These are phyloP conservation scores for Pyralis farinalis DNA, from an alignment of 2,888 invertebrate genomes.

Conservation along the genomic window DNA sequence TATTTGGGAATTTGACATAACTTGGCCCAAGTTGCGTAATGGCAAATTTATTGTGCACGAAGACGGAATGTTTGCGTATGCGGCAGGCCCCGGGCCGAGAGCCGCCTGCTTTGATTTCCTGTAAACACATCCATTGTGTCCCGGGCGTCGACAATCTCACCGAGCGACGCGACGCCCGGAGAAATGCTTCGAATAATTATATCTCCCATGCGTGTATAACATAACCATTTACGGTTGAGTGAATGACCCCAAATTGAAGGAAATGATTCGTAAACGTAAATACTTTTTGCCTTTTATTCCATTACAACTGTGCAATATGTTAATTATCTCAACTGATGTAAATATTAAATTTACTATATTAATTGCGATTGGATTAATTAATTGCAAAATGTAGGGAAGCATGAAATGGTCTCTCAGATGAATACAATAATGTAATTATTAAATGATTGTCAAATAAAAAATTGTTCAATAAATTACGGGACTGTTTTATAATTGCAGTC, in stretches of 20 bases:
- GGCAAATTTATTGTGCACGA: constrained; percentile 36
- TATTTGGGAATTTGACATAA: constrained; percentile 14
- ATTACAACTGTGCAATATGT: neutral
- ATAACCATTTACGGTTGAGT: constrained; percentile 6
- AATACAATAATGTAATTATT: neutral
- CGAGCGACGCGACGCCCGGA: constrained; percentile 37
- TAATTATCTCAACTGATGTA: constrained; percentile 11
- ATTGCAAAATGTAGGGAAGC: neutral
- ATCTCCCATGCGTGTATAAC: constrained; percentile 12
- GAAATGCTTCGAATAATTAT: constrained; percentile 36
- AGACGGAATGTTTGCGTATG: constrained; percentile 37
- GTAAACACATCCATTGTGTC: constrained; percentile 66
- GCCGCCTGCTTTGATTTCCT: constrained; percentile 52
- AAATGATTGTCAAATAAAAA: too few species aligned
- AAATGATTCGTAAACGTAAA: neutral
- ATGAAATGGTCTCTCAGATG: neutral
- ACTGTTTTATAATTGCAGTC: too few species aligned
- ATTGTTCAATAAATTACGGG: too few species aligned
- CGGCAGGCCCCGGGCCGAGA: constrained; percentile 18
- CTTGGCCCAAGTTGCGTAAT: constrained; percentile 22
- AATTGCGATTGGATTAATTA: constrained; percentile 13
- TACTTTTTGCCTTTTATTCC: neutral
- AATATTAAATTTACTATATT: constrained; percentile 15
- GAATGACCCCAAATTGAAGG: neutral
- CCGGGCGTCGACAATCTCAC: constrained; percentile 34